A percentile compares a stretch with the other conserved stretches of the same genome.
phyloP scores from a whole-genome alignment of 2,113 vertebrate species.

The Leucoraja erinaceus region DNA sequence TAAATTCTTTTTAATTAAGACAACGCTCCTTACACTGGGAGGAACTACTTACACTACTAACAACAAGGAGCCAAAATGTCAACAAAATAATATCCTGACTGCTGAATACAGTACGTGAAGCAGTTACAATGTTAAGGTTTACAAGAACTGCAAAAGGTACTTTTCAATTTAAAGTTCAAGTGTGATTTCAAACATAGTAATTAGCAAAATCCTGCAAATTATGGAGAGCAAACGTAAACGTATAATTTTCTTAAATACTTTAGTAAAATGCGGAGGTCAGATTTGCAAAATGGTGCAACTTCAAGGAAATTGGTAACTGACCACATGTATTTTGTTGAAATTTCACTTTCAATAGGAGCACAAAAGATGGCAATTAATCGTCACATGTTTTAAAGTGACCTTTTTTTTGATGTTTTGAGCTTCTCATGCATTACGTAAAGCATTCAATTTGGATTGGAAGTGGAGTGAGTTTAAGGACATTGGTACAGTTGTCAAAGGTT shows the following conservation, averaged over 20 bases:
- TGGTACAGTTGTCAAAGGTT: no score
- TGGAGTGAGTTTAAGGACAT: not conserved
- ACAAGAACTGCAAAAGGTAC: not conserved
- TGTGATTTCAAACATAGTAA: not conserved
- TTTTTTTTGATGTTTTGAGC: no score
- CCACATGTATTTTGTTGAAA: not conserved
- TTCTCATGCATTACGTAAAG: not conserved
- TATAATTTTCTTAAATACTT: not conserved
- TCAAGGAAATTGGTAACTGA: not conserved
- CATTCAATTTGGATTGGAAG: not conserved
- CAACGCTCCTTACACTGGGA: not conserved
- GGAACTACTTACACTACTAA: not conserved
- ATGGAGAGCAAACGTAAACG: not conserved
- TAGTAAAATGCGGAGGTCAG: not conserved
- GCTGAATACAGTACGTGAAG: not conserved
- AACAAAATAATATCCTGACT: not conserved
- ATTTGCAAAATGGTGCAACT: not conserved
- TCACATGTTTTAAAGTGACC: not conserved
- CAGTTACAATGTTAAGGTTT: not conserved
- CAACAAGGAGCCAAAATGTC: not conserved
- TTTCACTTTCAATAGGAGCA: not conserved
- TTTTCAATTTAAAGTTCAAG: constrained; percentile 4
- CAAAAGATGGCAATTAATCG: not conserved
- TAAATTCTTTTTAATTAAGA: not conserved
- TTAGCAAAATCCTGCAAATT: not conserved